Conservation (phyloP, 2,888 invertebrate genomes). For the Nephrotoma guestfalica region DNA sequence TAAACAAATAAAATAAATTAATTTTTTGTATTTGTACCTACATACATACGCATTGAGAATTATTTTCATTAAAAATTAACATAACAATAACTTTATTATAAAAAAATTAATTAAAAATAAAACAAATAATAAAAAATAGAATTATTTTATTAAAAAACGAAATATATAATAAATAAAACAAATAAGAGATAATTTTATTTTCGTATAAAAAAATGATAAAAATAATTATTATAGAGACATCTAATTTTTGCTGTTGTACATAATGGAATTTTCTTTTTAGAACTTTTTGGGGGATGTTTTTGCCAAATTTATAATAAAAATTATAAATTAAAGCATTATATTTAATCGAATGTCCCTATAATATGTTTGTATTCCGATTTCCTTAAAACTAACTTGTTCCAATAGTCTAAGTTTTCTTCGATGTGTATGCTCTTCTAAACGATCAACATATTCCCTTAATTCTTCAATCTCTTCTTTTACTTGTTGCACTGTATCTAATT, state of each 20-base stretch:
- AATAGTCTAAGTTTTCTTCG: slow-evolving; percentile 77
- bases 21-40: background rate
- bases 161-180: slow-evolving; percentile 2
- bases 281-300: background rate
- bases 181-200: slow-evolving; percentile 7
- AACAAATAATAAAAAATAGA: slow-evolving; percentile 7
- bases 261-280: background rate
- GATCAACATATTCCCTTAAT: slow-evolving; percentile 79
- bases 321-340: background rate
- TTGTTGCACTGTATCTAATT: slow-evolving; percentile 85
- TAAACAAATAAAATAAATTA: slow-evolving; percentile 5
- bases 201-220: slow-evolving; percentile 5
- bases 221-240: background rate
- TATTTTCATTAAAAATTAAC: background rate
- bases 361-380: background rate
- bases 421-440: slow-evolving; percentile 82
- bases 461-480: slow-evolving; percentile 92
- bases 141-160: slow-evolving; percentile 3
- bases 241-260: background rate
- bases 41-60: no score
- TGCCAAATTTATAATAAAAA: background rate
- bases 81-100: background rate
- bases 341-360: slow-evolving; percentile 6
- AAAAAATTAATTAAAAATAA: slow-evolving; percentile 4
- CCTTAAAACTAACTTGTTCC: slow-evolving; percentile 58